Conservation (phyloP, 2,113 vertebrate genomes). For the Eulacestoma nigropectus region DNA sequence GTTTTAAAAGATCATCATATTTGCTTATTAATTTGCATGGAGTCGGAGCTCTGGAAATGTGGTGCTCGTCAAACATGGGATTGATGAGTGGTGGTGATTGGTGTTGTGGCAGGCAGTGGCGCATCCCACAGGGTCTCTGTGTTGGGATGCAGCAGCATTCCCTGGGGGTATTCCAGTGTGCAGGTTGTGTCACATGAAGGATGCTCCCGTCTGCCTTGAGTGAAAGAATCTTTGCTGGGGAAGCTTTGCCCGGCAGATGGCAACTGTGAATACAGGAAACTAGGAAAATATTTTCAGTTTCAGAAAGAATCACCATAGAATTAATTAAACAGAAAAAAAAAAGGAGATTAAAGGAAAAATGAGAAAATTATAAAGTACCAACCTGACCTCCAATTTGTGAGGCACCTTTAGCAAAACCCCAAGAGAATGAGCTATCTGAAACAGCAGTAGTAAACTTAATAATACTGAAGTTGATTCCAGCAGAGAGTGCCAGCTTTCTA, state of each 20-base stretch:
- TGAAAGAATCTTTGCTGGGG: neutral
- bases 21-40: neutral
- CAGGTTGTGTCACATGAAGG: neutral
- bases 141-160: neutral
- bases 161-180: rapidly evolving
- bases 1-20: neutral
- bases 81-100: neutral
- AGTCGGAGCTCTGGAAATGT: neutral
- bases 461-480: neutral
- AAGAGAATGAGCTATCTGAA: neutral
- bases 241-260: neutral
- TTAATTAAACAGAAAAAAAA: neutral
- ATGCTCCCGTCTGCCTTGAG: neutral
- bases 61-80: neutral
- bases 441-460: neutral
- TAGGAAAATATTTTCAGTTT: neutral
- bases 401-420: constrained; percentile 9
- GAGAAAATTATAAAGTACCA: neutral
- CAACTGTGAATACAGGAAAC: neutral
- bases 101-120: neutral
- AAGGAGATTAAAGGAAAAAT: neutral
- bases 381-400: neutral
- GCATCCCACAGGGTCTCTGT: neutral
- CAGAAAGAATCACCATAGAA: neutral
- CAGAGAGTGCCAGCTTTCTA: neutral